phyloP scores from a whole-genome alignment of 2,113 vertebrate genomes.

The Myrmecophaga tridactyla region DNA sequence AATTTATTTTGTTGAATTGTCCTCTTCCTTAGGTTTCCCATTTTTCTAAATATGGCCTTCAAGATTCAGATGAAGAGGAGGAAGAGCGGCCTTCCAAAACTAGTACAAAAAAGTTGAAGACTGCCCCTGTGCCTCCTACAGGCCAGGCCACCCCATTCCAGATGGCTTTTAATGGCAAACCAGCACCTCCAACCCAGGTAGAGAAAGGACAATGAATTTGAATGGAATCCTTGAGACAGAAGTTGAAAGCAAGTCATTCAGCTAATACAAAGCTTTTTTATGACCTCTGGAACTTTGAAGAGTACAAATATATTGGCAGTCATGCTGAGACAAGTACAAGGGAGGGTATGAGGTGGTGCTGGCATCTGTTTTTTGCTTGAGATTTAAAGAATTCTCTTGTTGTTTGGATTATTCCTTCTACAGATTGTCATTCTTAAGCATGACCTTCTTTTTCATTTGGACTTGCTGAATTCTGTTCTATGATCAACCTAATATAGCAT shows the following conservation, averaged over 20 bases:
- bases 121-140: slow-evolving; percentile 77
- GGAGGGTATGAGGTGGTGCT: slow-evolving; percentile 47
- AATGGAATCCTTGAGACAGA: slow-evolving; percentile 58
- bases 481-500: slow-evolving; percentile 40
- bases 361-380: slow-evolving; percentile 35
- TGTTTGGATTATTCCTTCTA: slow-evolving; percentile 47
- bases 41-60: slow-evolving; percentile 97
- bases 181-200: slow-evolving; percentile 90
- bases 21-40: slow-evolving; percentile 89
- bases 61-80: slow-evolving; percentile 96
- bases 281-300: slow-evolving; percentile 58
- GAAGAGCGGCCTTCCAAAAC: slow-evolving; percentile 86
- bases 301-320: slow-evolving; percentile 59
- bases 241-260: slow-evolving; percentile 68
- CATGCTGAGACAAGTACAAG: background rate
- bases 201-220: slow-evolving; percentile 76
- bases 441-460: slow-evolving; percentile 23
- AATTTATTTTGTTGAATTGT: slow-evolving; percentile 26
- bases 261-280: slow-evolving; percentile 70
- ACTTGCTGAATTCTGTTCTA: slow-evolving; percentile 63
- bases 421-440: slow-evolving; percentile 52
- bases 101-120: slow-evolving; percentile 94
- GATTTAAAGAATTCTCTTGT: slow-evolving; percentile 62
- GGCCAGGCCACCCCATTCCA: slow-evolving; percentile 84
- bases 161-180: slow-evolving; percentile 84